Evolutionary conservation across 53 echinoderm and acorn worm species (phyloP), one percentile per base, ranked within the genome.

Genomic region (Arbacia lixula): DNA sequence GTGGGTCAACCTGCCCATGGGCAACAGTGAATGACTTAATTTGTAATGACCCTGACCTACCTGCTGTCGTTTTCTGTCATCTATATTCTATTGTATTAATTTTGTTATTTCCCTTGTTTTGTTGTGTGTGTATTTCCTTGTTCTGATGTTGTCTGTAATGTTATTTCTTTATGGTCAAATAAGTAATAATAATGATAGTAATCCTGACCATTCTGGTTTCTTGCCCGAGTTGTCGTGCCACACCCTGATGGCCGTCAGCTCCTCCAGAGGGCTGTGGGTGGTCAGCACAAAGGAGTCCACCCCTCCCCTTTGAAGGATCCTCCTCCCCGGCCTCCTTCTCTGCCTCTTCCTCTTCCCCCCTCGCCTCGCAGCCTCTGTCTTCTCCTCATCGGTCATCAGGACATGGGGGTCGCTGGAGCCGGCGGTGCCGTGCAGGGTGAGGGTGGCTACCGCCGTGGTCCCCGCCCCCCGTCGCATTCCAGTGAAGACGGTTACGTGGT

Each of bases 161-260:
- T n/a, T n/a, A n/a, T n/a, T n/a, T n/a, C n/a, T n/a, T n/a, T n/a
- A n/a, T n/a, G n/a, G n/a, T n/a, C n/a, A n/a, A n/a, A n/a, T n/a
- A n/a, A n/a, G n/a, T n/a, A n/a, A n/a, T n/a, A n/a, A n/a, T n/a
- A n/a, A n/a, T n/a, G n/a, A n/a, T n/a, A n/a, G n/a, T n/a, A n/a
- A 66, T 6, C 66, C 66, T 66, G 72, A 96, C 96, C 96, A 96
- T 53, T 84, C 89, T 49, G 95, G 95, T 61, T 72, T 50, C 17
- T 49, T 80, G 4, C 93, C 93, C 46, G 86, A 65, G 37, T 95
- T 93, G 72, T 97, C 88, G 72, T 97, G 97, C 97, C 97, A 97
- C 36, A 97, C 53, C 57, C 97, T 87, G 21, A 94, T 27, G 5
- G 92, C 89, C 24, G 78, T 88, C 57, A 97, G 85, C 9, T 89